A percentile compares a stretch with the other conserved stretches of the same genome.
phyloP scores from a whole-genome alignment of 2,797 vertebrate species.

The Gobio occitaniae region DNA sequence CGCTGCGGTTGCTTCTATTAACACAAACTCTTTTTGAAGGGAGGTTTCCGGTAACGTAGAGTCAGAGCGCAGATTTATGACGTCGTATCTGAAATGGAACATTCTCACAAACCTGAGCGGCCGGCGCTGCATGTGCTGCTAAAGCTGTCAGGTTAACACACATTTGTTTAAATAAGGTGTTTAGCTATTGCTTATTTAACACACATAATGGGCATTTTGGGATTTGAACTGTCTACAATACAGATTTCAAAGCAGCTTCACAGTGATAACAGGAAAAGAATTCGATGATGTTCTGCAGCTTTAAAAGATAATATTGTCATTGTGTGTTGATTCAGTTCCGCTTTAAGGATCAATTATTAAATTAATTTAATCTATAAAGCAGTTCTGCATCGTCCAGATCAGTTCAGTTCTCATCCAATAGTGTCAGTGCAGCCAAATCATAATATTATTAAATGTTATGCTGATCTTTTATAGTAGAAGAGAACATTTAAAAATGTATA shows the following conservation, averaged over 20 bases:
- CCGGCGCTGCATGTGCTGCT: not conserved
- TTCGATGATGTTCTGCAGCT: too few species aligned
- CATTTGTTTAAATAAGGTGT: not conserved
- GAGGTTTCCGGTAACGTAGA: constrained; percentile 9
- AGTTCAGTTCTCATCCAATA: not conserved
- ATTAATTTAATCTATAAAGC: too few species aligned
- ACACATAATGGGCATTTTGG: not conserved
- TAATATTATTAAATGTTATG: not conserved
- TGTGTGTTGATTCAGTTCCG: not conserved
- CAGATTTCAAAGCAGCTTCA: too few species aligned
- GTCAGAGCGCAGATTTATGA: not conserved
- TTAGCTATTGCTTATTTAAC: not conserved
- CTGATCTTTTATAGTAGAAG: not conserved
- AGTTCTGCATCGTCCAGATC: too few species aligned
- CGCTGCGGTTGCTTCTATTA: not conserved
- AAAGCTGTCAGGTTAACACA: not conserved
- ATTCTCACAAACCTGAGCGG: not conserved
- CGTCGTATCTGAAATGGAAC: not conserved
- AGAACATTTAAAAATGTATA: not conserved
- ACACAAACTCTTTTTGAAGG: constrained; percentile 7
- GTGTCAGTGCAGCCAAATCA: not conserved
- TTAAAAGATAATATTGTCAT: not conserved
- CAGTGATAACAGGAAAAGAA: too few species aligned
- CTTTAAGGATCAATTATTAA: not conserved
- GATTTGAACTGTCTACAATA: not conserved